These are phyloP conservation scores for Struthio camelus DNA, from an alignment of 2,113 vertebrate species.

Conservation along the genomic window DNA sequence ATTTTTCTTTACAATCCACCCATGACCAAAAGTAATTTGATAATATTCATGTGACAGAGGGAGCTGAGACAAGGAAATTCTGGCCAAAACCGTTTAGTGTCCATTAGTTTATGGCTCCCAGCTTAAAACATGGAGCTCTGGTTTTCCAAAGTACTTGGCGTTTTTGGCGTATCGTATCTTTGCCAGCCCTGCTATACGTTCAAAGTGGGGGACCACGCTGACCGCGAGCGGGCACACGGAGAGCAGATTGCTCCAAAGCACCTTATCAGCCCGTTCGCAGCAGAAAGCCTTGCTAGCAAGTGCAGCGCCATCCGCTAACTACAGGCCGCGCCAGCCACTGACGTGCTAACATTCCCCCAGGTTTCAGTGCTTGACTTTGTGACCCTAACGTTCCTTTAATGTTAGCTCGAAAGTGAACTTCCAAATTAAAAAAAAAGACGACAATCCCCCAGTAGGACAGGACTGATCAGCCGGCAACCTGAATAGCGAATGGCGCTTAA, in stretches of 20 bases:
- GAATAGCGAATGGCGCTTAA: no score
- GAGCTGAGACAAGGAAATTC: not conserved
- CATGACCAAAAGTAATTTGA: not conserved
- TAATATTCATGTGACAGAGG: not conserved
- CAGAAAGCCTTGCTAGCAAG: not conserved
- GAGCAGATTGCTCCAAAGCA: accelerated
- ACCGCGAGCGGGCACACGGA: accelerated
- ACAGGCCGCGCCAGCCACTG: not conserved
- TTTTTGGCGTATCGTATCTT: not conserved
- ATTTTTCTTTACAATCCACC: not conserved
- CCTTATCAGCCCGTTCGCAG: not conserved
- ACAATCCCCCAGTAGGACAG: no score
- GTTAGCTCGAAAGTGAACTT: no score
- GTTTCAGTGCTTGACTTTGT: no score
- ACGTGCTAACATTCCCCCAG: accelerated
- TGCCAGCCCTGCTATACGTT: not conserved
- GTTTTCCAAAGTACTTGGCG: not conserved
- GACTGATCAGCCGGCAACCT: no score
- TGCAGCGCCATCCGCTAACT: not conserved
- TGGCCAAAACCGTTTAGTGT: not conserved
- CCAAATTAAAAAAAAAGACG: no score
- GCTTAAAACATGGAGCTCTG: not conserved
- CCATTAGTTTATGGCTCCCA: not conserved
- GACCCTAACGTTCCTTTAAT: no score
- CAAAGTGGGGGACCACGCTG: not conserved